Percentiles rank a stretch among this genome's conserved stretches.
Evolutionary conservation across 2,888 invertebrate species (phyloP).

Genomic region (Dynastes hyllus): DNA sequence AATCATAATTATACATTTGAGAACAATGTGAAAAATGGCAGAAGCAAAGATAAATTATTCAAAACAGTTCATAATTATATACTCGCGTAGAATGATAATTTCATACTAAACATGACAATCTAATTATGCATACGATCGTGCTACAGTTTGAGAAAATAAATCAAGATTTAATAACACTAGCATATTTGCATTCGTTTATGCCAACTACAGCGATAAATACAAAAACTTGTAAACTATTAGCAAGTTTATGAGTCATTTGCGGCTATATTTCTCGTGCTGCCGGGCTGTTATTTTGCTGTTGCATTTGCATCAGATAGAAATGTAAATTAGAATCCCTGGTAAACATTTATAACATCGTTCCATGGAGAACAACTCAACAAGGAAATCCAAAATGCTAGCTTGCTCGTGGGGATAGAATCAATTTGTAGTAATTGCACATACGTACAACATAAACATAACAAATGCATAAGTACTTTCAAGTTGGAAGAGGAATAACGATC

Average conservation of each 20-base stretch:
- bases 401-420: too few species aligned
- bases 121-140: slow-evolving; percentile 13
- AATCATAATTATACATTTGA: not conserved
- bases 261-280: slow-evolving; percentile 1
- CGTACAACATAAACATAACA: too few species aligned
- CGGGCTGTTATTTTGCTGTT: not conserved
- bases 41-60: slow-evolving; percentile 17
- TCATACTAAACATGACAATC: slow-evolving; percentile 7
- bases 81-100: not conserved
- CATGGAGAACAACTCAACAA: not conserved
- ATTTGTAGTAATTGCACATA: too few species aligned
- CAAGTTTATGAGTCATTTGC: slow-evolving; percentile 19
- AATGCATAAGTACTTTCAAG: too few species aligned
- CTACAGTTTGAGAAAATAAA: slow-evolving; percentile 3
- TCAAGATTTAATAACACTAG: slow-evolving; percentile 15
- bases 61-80: not conserved
- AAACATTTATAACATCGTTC: not conserved
- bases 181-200: slow-evolving; percentile 10
- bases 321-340: slow-evolving; percentile 2
- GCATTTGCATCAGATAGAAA: slow-evolving; percentile 3
- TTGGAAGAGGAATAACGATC: too few species aligned
- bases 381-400: not conserved
- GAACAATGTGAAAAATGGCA: not conserved
- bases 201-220: slow-evolving; percentile 22
- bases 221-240: slow-evolving; percentile 16